phyloP scores from a whole-genome alignment of 1,140 invertebrate genomes.

The Drosophila repletoides region DNA sequence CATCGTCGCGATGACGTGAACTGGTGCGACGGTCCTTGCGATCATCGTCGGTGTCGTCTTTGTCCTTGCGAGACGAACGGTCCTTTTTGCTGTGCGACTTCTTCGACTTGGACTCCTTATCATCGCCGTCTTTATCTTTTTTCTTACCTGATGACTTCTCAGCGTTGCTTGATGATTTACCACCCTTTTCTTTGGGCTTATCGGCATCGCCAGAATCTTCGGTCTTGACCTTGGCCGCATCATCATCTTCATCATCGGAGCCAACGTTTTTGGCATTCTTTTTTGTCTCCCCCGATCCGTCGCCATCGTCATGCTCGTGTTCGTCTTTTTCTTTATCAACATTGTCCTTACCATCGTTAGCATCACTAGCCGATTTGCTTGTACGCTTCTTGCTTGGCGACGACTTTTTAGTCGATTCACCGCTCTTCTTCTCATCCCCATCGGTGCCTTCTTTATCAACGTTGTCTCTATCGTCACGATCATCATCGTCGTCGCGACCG shows the following conservation, averaged over 20 bases:
- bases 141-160: slow-evolving; percentile 76
- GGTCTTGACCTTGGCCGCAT: slow-evolving; percentile 52
- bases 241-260: slow-evolving; percentile 82
- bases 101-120: slow-evolving; percentile 70
- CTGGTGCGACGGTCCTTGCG: slow-evolving; percentile 58
- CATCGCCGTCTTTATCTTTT: slow-evolving; percentile 64
- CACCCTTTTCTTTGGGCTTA: slow-evolving; percentile 56
- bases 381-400: slow-evolving; percentile 60
- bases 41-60: slow-evolving; percentile 67
- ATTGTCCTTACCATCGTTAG: slow-evolving; percentile 56
- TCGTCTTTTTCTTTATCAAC: slow-evolving; percentile 81
- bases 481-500: slow-evolving; percentile 46
- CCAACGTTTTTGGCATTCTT: slow-evolving; percentile 73
- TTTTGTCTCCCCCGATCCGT: slow-evolving; percentile 80
- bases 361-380: slow-evolving; percentile 48
- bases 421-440: slow-evolving; percentile 53
- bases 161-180: slow-evolving; percentile 39
- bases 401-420: slow-evolving; percentile 58
- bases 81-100: slow-evolving; percentile 61
- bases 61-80: slow-evolving; percentile 63
- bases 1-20: slow-evolving; percentile 68
- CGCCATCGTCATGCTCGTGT: slow-evolving; percentile 82
- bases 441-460: slow-evolving; percentile 45
- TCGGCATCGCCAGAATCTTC: slow-evolving; percentile 48
- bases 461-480: slow-evolving; percentile 43